Percentiles rank a stretch among this genome's conserved stretches.
Conservation (phyloP, 2,797 vertebrate species). For the Syncerus caffer region DNA sequence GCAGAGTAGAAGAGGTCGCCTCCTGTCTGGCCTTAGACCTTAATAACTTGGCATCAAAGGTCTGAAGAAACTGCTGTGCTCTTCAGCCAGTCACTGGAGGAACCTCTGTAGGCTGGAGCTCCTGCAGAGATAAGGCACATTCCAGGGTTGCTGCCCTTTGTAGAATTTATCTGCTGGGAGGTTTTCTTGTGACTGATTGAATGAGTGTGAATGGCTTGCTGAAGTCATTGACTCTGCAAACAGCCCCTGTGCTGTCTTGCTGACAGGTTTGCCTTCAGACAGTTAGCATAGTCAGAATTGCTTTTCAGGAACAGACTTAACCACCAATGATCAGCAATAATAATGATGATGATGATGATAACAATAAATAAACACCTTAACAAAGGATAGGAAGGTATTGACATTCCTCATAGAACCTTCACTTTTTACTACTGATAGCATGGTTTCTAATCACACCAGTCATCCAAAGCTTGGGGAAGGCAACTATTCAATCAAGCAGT, state of each 20-base stretch:
- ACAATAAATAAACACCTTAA: background rate
- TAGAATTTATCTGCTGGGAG: background rate
- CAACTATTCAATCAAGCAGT: constrained; percentile 45
- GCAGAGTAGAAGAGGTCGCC: background rate
- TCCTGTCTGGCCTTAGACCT: background rate
- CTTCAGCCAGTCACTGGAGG: background rate
- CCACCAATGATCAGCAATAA: background rate
- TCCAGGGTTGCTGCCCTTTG: background rate
- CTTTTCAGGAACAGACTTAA: constrained; percentile 27
- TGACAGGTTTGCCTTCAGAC: background rate
- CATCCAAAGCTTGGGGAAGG: background rate
- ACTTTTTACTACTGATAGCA: background rate
- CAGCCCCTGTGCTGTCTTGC: background rate
- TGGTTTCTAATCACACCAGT: background rate
- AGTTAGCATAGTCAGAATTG: background rate
- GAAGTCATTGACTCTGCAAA: background rate
- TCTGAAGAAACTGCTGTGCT: background rate
- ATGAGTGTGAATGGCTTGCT: background rate
- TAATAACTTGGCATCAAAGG: background rate
- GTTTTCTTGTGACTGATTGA: background rate
- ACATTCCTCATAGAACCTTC: background rate
- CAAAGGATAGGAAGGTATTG: background rate
- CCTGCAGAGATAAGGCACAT: background rate
- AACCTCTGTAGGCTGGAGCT: background rate
- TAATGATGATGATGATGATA: background rate